phyloP scores from a whole-genome alignment of 2,888 invertebrate species.

The Macrosiphum euphorbiae region DNA sequence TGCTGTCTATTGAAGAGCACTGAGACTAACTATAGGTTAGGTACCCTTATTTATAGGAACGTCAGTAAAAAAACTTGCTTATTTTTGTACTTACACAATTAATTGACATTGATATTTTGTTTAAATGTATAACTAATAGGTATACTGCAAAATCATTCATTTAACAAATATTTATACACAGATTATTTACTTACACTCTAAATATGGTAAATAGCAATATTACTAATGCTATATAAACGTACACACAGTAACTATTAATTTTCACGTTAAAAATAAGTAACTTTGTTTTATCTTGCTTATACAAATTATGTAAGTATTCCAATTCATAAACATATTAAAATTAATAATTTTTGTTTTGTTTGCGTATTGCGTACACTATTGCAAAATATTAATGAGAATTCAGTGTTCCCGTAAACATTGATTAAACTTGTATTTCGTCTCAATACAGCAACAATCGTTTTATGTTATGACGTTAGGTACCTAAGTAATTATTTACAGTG shows the following conservation, averaged over 20 bases:
- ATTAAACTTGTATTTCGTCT: neutral
- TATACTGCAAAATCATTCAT: neutral
- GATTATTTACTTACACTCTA: neutral
- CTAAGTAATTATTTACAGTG: too few species aligned
- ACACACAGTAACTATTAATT: neutral
- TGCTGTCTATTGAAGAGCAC: neutral
- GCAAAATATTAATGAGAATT: neutral
- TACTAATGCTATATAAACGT: neutral
- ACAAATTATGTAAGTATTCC: neutral
- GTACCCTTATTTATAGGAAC: neutral
- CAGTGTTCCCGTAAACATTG: neutral
- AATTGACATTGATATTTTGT: neutral
- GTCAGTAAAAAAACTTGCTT: neutral
- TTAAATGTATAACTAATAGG: neutral
- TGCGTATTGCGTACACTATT: neutral
- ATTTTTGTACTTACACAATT: neutral
- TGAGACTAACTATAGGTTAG: neutral
- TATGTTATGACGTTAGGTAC: too few species aligned
- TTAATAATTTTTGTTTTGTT: neutral
- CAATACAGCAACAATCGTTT: neutral
- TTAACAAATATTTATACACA: neutral
- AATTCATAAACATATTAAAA: neutral
- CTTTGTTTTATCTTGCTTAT: neutral
- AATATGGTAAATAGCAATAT: neutral
- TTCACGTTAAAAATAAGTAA: neutral